Evolutionary conservation across 2,888 invertebrate genomes (phyloP).

Genomic region (Drosophila fungiperda): DNA sequence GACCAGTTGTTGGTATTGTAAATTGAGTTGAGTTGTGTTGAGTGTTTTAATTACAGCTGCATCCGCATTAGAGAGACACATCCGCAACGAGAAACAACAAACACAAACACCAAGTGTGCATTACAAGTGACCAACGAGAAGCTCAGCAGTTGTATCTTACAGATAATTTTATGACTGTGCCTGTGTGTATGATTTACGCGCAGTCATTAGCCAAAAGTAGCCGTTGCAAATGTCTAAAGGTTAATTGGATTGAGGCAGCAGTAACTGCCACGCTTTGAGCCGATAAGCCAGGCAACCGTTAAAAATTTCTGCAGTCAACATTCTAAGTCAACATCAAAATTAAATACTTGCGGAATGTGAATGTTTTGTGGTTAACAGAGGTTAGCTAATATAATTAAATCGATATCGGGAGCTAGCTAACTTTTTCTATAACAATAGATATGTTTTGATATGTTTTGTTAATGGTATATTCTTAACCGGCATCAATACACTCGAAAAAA

Average conservation of each 20-base stretch:
- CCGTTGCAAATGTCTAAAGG: constrained; percentile 74
- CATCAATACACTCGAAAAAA: not conserved
- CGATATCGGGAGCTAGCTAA: not conserved
- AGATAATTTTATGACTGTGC: not conserved
- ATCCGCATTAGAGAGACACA: constrained; percentile 49
- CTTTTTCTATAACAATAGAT: not conserved
- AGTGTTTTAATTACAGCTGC: constrained; percentile 54
- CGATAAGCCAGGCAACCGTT: constrained; percentile 30
- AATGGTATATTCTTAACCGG: not conserved
- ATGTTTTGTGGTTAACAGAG: constrained; percentile 22
- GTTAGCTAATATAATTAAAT: not conserved
- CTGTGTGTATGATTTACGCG: constrained; percentile 68
- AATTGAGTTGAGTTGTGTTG: constrained; percentile 17
- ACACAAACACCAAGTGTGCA: constrained; percentile 17
- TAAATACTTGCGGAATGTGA: constrained; percentile 39
- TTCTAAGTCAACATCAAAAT: constrained; percentile 9
- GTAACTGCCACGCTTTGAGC: not conserved
- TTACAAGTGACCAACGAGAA: constrained; percentile 24
- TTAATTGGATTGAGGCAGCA: constrained; percentile 77
- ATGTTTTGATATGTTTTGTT: too few species aligned
- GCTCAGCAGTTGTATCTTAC: constrained; percentile 11
- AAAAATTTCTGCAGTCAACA: constrained; percentile 25
- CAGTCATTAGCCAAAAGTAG: constrained; percentile 70
- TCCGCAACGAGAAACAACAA: constrained; percentile 32
- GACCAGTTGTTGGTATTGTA: constrained; percentile 21